Percentiles rank a stretch among this genome's conserved stretches.
Evolutionary conservation across 2,113 vertebrate genomes (phyloP).

Genomic region (Theristicus caerulescens): DNA sequence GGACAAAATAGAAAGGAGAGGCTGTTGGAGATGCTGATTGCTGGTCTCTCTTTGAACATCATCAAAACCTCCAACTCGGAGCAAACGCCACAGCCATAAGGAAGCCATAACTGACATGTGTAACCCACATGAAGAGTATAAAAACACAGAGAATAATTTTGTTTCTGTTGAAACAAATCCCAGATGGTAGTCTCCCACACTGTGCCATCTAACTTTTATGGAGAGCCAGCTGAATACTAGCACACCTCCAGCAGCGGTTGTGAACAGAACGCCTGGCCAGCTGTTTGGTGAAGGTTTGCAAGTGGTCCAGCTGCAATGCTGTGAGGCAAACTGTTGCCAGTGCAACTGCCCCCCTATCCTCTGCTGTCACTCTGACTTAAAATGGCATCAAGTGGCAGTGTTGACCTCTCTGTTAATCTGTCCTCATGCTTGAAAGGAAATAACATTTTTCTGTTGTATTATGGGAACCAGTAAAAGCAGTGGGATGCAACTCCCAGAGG

Average conservation of each 20-base stretch:
- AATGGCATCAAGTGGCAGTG: neutral
- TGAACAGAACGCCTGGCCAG: neutral
- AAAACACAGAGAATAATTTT: neutral
- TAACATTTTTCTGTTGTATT: neutral
- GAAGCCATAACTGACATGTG: neutral
- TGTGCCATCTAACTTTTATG: neutral
- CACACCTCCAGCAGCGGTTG: neutral
- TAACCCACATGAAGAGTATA: neutral
- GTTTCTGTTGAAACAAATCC: neutral
- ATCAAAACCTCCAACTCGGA: neutral
- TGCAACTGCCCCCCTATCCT: neutral
- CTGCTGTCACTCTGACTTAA: neutral
- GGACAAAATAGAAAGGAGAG: neutral
- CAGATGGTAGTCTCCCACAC: neutral
- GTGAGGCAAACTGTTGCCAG: neutral
- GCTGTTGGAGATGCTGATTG: neutral
- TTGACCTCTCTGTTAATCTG: neutral
- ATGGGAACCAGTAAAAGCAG: neutral
- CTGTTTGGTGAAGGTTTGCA: neutral
- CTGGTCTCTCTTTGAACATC: neutral
- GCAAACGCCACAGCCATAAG: neutral
- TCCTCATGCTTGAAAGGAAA: neutral
- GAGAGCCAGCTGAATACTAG: neutral
- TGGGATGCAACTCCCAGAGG: neutral
- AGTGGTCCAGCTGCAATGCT: accelerated